Evolutionary conservation across 2,888 invertebrate genomes (phyloP).

Genomic region (Drosophila mercatorum): DNA sequence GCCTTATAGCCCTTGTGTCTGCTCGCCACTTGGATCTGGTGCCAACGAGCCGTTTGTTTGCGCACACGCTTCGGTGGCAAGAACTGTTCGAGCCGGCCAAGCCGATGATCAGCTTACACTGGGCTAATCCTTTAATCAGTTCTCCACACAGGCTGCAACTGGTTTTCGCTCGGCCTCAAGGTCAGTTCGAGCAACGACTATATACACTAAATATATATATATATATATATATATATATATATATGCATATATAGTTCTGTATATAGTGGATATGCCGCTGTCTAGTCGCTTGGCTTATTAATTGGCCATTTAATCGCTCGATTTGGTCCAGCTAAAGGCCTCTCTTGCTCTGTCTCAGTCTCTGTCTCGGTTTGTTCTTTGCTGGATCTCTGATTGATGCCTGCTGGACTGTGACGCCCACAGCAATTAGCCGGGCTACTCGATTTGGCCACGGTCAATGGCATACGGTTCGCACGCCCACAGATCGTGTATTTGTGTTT

Average conservation of each 20-base stretch:
- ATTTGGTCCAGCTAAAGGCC: conserved; percentile 49
- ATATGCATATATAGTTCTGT: neutral
- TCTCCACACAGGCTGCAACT: conserved; percentile 40
- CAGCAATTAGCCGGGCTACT: conserved; percentile 63
- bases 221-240: no score
- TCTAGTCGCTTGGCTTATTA: conserved; percentile 62
- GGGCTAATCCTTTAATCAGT: conserved; percentile 76
- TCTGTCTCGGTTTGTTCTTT: neutral
- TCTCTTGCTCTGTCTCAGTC: neutral
- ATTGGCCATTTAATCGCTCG: conserved; percentile 76
- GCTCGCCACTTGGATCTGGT: conserved; percentile 8
- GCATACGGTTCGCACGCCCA: conserved; percentile 73
- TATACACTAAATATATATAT: neutral
- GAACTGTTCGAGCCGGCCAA: conserved; percentile 31
- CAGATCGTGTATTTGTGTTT: conserved; percentile 22
- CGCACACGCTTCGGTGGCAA: conserved; percentile 57
- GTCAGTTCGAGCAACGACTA: conserved; percentile 46
- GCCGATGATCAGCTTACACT: conserved; percentile 46
- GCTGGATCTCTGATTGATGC: conserved; percentile 64
- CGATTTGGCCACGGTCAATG: conserved; percentile 67
- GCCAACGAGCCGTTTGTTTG: conserved; percentile 59
- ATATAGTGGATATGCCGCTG: conserved; percentile 16
- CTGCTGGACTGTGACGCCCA: conserved; percentile 56
- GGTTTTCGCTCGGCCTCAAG: conserved; percentile 60
- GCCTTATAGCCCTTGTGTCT: neutral